These are phyloP conservation scores for Moxostoma hubbsi DNA, from an alignment of 2,797 vertebrate species.

Conservation along the genomic window DNA sequence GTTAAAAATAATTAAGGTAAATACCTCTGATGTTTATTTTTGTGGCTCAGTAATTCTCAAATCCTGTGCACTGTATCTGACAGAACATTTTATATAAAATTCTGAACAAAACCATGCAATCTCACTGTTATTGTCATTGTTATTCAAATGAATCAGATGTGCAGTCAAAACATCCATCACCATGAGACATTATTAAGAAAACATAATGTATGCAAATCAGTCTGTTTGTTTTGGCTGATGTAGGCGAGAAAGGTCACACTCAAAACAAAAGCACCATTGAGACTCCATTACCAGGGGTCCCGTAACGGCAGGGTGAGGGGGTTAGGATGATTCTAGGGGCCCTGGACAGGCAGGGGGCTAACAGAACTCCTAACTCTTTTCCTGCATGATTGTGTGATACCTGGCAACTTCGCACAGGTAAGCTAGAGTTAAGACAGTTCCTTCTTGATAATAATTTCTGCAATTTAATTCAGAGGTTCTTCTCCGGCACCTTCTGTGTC, in stretches of 20 bases:
- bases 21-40: neutral
- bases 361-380: too few relatives aligned
- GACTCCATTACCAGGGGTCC: conserved; percentile 16
- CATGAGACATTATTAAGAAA: conserved; percentile 13
- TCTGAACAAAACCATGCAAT: neutral
- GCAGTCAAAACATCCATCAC: conserved; percentile 19
- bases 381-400: too few relatives aligned
- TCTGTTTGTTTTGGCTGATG: conserved; percentile 13
- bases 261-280: conserved; percentile 26
- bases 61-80: too few relatives aligned
- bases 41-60: too few relatives aligned
- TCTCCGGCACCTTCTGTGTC: too few relatives aligned
- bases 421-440: too few relatives aligned
- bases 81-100: conserved; percentile 3
- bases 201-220: conserved; percentile 13
- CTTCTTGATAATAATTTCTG: too few relatives aligned
- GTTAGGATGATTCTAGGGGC: neutral
- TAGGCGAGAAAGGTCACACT: conserved; percentile 19
- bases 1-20: neutral
- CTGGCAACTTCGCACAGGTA: too few relatives aligned
- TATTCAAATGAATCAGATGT: conserved; percentile 14
- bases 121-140: neutral
- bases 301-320: too few relatives aligned
- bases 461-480: too few relatives aligned
- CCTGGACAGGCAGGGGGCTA: neutral